phyloP scores from a whole-genome alignment of 53 echinoderm and acorn worm genomes.

The Apostichopus leukothele region DNA sequence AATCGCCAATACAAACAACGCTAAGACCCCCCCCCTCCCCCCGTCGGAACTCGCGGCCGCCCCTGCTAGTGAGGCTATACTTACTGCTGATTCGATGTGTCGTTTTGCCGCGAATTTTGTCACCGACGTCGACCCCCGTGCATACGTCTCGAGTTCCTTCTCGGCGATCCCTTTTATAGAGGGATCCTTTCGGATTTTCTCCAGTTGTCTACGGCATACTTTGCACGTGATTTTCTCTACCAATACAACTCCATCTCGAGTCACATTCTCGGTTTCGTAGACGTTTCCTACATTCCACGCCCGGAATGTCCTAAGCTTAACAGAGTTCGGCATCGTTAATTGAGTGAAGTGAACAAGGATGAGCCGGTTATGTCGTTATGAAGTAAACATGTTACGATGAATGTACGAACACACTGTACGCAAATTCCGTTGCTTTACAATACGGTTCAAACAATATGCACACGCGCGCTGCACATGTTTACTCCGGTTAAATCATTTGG shows the following conservation, averaged over 20 bases:
- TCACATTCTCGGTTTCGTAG: not conserved
- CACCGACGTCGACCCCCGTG: not conserved
- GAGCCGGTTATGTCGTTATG: too few species aligned
- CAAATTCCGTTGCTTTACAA: too few species aligned
- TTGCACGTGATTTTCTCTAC: not conserved
- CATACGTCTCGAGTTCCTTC: not conserved
- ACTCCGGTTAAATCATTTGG: too few species aligned
- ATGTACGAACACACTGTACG: too few species aligned
- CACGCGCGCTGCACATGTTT: too few species aligned
- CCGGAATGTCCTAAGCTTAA: not conserved
- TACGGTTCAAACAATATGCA: too few species aligned
- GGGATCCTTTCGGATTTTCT: not conserved
- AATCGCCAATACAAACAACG: too few species aligned
- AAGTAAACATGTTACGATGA: too few species aligned
- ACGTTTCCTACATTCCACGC: slow-evolving; percentile 9
- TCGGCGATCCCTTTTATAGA: not conserved
- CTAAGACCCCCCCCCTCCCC: too few species aligned
- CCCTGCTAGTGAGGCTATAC: too few species aligned
- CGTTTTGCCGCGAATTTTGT: not conserved
- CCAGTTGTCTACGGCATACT: not conserved
- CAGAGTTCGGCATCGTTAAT: slow-evolving; percentile 4
- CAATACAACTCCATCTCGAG: not conserved
- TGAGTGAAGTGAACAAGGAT: too few species aligned
- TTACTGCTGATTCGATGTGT: slow-evolving; percentile 22
- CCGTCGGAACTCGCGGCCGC: too few species aligned